Base-by-base conservation (phyloP, 2,797 vertebrate species). In the Peromyscus eremicus region DNA sequence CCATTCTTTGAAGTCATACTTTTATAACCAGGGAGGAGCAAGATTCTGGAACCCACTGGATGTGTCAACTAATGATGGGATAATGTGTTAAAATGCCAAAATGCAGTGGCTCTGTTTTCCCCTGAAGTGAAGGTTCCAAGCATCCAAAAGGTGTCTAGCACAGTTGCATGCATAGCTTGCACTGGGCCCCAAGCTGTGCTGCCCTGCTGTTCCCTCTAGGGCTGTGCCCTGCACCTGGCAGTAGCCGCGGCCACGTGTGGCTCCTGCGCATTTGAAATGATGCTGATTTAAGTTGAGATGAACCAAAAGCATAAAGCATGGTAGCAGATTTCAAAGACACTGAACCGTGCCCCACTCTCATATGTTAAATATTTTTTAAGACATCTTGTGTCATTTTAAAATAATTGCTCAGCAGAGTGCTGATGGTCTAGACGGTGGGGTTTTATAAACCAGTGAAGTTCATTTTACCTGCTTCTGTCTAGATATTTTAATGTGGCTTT, bases 401-500 rank as follows among this genome's bases (percentile, higher is more conserved):
- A 52, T 95, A 66, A 57, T 81, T 77, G 52, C 0, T 43, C 6
- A 75, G 9, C 49, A n/a, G 37, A 64, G 5, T 70, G 27, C 68
- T 86, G 40, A 77, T 92, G 49, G 82, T 86, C n/a, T 80, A 55
- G 91, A 49, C 34, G 83, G 21, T 2, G 60, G 16, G 29, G 62
- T 75, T 82, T 96, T 73, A n/a, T 77, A 17, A 83, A 66, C 32
- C 21, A 71, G 76, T 91, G 68, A 94, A 37, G 83, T 93, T 93
- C 37, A 93, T 77, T 92, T 66, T 3, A 23, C 13, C 23, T 57
- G 43, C 80, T 86, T 60, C 60, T 89, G 57, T 73, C 76, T 83
- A 32, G 29, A 70, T 95, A 77, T 60, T 49, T 71, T 34, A 94
- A 19, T 25, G 34, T 40, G 75, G 3, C 25, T 68, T 37, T 71